Percentiles rank a stretch among this genome's conserved stretches.
phyloP scores from a whole-genome alignment of 2,797 vertebrate species.

The Apogon hyalosoma region DNA sequence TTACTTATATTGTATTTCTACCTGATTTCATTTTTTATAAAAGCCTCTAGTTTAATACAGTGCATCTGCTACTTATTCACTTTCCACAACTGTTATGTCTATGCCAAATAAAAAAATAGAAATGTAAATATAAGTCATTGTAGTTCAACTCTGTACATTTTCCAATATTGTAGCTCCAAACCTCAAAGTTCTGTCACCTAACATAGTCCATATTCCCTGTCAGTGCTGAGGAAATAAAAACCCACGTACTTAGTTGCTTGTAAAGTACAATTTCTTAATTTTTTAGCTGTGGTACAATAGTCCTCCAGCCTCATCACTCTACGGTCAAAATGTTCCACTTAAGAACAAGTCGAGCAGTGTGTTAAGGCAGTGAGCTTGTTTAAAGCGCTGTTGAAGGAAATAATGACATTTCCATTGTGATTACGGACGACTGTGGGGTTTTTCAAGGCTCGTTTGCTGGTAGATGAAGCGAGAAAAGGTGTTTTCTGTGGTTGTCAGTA shows the following conservation, averaged over 20 bases:
- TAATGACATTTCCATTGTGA: conserved; percentile 49
- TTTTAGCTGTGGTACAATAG: conserved; percentile 6
- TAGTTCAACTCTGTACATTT: too few relatives aligned
- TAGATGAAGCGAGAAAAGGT: conserved; percentile 16
- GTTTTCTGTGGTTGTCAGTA: conserved; percentile 10
- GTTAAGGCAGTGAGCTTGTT: conserved; percentile 39
- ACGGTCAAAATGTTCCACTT: conserved; percentile 37
- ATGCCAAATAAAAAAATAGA: too few relatives aligned
- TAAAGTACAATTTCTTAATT: neutral
- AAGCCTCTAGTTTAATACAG: too few relatives aligned
- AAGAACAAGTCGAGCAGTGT: conserved; percentile 17
- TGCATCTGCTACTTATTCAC: too few relatives aligned
- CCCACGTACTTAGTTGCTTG: neutral
- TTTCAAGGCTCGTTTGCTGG: conserved; percentile 33
- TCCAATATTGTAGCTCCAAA: neutral
- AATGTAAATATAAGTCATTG: too few relatives aligned
- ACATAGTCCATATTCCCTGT: neutral
- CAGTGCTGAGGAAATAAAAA: neutral
- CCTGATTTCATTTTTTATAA: too few relatives aligned
- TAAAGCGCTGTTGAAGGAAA: conserved; percentile 33
- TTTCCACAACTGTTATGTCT: too few relatives aligned
- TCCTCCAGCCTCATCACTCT: conserved; percentile 24
- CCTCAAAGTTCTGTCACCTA: too few relatives aligned
- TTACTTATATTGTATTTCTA: too few relatives aligned
- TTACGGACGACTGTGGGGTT: conserved; percentile 5